These are phyloP conservation scores for Drosophila longiperda DNA, from an alignment of 2,888 invertebrate genomes.

Conservation along the genomic window DNA sequence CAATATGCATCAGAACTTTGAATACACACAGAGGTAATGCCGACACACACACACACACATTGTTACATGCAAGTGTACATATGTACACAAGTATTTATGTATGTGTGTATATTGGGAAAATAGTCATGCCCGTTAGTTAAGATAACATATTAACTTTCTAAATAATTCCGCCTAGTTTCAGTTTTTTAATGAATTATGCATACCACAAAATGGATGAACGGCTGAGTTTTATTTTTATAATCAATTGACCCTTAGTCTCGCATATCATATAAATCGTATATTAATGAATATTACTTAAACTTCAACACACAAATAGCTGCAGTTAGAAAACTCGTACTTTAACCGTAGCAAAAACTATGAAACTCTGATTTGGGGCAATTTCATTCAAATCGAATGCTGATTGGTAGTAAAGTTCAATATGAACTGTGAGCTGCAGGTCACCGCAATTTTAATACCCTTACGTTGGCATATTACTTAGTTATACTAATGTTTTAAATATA, in stretches of 20 bases:
- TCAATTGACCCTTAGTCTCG: background rate
- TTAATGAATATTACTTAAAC: background rate
- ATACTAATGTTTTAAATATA: background rate
- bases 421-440: background rate
- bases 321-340: background rate
- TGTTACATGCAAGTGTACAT: too few relatives aligned
- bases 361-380: background rate
- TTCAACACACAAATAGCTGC: background rate
- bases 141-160: background rate
- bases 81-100: background rate
- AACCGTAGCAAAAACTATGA: background rate
- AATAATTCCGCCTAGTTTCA: background rate
- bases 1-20: slow-evolving; percentile 45
- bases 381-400: background rate
- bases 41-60: background rate
- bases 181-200: background rate
- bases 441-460: background rate
- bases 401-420: background rate
- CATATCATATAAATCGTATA: background rate
- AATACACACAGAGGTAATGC: slow-evolving; percentile 6
- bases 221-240: background rate
- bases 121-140: slow-evolving; percentile 6
- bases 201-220: background rate
- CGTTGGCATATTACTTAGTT: background rate
- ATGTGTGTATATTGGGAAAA: background rate